Percentiles rank a stretch among this genome's conserved stretches.
phyloP scores from a whole-genome alignment of 2,888 invertebrate species.

The Orchesella flavescens region DNA sequence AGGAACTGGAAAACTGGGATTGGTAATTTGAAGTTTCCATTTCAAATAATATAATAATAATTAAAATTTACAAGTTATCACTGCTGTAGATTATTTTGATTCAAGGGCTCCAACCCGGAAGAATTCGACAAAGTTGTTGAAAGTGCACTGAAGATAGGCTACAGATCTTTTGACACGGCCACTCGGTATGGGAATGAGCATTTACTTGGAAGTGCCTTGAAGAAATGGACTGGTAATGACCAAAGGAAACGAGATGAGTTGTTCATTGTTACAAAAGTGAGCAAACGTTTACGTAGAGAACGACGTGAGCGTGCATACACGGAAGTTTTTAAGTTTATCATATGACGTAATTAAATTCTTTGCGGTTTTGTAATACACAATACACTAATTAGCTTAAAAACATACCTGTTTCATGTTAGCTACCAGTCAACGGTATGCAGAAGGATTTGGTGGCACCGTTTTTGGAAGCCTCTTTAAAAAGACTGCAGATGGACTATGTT shows the following conservation, averaged over 20 bases:
- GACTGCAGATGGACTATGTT: conserved; percentile 84
- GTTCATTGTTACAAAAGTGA: conserved; percentile 87
- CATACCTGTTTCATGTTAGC: conserved; percentile 50
- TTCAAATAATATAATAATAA: neutral
- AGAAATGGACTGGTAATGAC: conserved; percentile 81
- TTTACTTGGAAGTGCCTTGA: conserved; percentile 83
- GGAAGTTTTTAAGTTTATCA: neutral
- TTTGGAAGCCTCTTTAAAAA: conserved; percentile 75
- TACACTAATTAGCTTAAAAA: neutral
- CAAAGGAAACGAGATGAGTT: conserved; percentile 82
- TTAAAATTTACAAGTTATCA: neutral
- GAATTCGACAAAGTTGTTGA: conserved; percentile 82
- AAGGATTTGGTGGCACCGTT: conserved; percentile 60
- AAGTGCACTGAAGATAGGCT: conserved; percentile 83
- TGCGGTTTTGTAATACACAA: neutral
- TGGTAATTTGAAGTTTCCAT: conserved; percentile 72
- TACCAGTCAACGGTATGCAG: conserved; percentile 69
- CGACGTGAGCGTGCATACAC: no score
- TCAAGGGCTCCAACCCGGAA: conserved; percentile 67
- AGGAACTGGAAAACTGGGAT: conserved; percentile 85
- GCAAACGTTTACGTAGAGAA: neutral
- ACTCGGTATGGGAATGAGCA: conserved; percentile 85
- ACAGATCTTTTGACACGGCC: conserved; percentile 89
- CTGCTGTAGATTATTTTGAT: no score
- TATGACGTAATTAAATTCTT: neutral